Evolutionary conservation across 1,140 invertebrate genomes (phyloP), one percentile per base, ranked within the genome.

Genomic region (Anastatus disparis): DNA sequence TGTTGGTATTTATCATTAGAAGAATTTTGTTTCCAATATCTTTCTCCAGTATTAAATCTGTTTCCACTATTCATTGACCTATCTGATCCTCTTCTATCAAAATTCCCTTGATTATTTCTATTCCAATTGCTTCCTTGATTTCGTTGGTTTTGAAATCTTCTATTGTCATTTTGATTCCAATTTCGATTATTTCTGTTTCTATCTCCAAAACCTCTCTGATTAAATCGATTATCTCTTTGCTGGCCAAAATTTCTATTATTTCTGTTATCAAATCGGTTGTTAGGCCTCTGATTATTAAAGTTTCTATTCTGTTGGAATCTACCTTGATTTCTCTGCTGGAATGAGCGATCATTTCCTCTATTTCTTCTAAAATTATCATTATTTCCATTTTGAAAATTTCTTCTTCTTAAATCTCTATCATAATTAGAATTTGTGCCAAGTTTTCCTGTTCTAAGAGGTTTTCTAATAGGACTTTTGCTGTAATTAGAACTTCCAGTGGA

Each of bases 241-340:
- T 72, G 70, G 7, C 22, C n/a, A 31, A 55, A 61, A 38, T 72
- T 72, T 63, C 72, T 75, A 40, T 70, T 75, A 71, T 77, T 80
- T 66, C 75, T 78, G 44, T 80, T 75, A 22, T 79, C 75, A 76
- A 77, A 79, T 63, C 71, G 75, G 22, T 76, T 53, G 59, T 75
- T 79, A 10, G 66, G 59, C 40, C 70, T 72, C 40, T 71, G 50
- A 52, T 74, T 71, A 55, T 74, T 64, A 66, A 71, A 74, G 27
- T 29, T 59, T 52, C 70, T 48, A 10, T 71, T 72, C 13, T 72
- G 70, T 26, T 66, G 70, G 10, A 72, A 72, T 53, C 70, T 53
- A n/a, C 64, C 46, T 22, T 72, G 64, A 72, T 67, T 67, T 50
- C 58, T 66, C 13, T 65, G 70, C 40, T 65, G 70, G 55, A 72